These are phyloP conservation scores for Halichoeres trimaculatus DNA, from an alignment of 2,113 vertebrate genomes.

Conservation along the genomic window DNA sequence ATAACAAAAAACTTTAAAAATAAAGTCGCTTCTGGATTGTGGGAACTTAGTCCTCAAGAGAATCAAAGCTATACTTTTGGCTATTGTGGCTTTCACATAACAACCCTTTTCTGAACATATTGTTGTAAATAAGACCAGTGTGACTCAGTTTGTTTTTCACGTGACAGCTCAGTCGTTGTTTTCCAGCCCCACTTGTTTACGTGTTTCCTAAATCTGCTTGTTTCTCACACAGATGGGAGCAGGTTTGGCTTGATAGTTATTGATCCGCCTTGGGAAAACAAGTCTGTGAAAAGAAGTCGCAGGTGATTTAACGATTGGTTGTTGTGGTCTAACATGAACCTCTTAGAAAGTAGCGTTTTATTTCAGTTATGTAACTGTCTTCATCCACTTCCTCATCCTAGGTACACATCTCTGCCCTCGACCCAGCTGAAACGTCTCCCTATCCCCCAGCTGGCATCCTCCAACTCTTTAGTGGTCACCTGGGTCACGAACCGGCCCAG, in stretches of 20 bases:
- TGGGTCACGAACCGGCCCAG: slow-evolving; percentile 97
- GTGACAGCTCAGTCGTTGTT: not conserved
- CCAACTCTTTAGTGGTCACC: slow-evolving; percentile 88
- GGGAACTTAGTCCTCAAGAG: accelerated
- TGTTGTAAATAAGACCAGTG: not conserved
- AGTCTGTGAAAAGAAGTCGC: slow-evolving; percentile 95
- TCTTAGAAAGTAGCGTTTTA: not conserved
- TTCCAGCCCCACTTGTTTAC: not conserved
- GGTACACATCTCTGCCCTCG: slow-evolving; percentile 88
- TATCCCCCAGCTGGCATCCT: slow-evolving; percentile 84
- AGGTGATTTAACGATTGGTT: slow-evolving; percentile 76
- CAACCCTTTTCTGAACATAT: not conserved
- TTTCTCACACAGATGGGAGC: slow-evolving; percentile 80
- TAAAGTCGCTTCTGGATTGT: not conserved
- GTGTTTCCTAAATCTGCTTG: slow-evolving; percentile 1
- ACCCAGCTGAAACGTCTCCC: slow-evolving; percentile 90
- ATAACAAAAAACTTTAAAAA: not conserved
- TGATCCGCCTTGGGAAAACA: slow-evolving; percentile 98
- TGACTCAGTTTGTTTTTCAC: not conserved
- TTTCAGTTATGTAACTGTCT: slow-evolving; percentile 15
- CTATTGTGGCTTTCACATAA: accelerated
- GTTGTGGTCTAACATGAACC: too few species aligned
- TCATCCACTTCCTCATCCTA: slow-evolving; percentile 51
- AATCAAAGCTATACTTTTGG: not conserved
- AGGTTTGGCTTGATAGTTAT: slow-evolving; percentile 91